Evolutionary conservation across 2,797 vertebrate genomes (phyloP).

Genomic region (Darevskia nairensis): DNA sequence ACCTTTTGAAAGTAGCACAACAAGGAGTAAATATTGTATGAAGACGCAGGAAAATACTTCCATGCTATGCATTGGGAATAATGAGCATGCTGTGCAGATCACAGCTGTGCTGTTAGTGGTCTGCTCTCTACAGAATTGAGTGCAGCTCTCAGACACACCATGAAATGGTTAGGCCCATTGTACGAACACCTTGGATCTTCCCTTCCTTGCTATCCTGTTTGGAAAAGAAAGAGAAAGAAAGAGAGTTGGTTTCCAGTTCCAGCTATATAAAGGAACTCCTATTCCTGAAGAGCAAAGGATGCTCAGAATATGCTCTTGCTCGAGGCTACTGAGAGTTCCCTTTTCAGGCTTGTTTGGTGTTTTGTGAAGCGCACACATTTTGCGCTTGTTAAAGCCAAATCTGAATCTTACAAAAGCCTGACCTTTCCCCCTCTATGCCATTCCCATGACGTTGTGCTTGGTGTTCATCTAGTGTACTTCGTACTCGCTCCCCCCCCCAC

Average conservation of each 20-base stretch:
- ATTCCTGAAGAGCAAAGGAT: background rate
- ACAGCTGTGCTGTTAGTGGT: conserved; percentile 11
- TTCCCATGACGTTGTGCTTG: background rate
- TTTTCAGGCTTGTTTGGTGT: background rate
- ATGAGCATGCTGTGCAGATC: conserved; percentile 21
- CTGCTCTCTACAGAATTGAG: background rate
- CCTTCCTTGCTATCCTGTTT: background rate
- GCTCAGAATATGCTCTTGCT: background rate
- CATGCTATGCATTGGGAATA: conserved; percentile 1
- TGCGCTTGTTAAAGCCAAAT: background rate
- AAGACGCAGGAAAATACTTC: conserved; percentile 5
- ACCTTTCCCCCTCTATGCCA: background rate
- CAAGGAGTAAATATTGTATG: conserved; percentile 37
- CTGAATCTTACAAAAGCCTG: background rate
- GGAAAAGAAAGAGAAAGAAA: background rate
- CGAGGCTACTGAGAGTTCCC: background rate
- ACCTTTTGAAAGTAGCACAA: conserved; percentile 31
- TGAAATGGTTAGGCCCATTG: background rate
- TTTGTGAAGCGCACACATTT: background rate
- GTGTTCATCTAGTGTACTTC: background rate
- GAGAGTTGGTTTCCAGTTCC: background rate
- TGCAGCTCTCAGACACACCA: background rate
- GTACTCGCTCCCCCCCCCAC: too few relatives aligned
- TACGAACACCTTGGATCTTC: background rate
- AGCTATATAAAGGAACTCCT: background rate